Conservation (phyloP, 2,888 invertebrate genomes). For the Rambutsinella grinnellia region DNA sequence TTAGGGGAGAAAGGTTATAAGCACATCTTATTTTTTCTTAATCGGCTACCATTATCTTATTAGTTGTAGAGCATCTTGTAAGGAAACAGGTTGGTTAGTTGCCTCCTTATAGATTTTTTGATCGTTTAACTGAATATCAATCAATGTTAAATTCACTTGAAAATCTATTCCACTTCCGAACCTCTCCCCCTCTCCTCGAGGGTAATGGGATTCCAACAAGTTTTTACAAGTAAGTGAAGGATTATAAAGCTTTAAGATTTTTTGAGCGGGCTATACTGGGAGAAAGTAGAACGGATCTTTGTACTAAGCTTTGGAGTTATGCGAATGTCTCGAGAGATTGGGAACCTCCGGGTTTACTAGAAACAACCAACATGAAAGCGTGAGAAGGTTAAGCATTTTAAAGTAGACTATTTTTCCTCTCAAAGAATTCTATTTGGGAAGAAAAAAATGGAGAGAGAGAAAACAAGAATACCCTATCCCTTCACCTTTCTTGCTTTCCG, state of each 20-base stretch:
- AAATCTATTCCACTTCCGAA: constrained; percentile 24
- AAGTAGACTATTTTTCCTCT: not conserved
- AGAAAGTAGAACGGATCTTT: not conserved
- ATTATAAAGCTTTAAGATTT: not conserved
- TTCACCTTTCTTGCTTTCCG: not conserved
- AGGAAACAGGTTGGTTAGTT: no score
- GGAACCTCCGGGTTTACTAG: not conserved
- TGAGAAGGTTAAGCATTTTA: not conserved
- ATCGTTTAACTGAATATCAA: constrained; percentile 40
- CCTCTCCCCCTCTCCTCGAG: not conserved
- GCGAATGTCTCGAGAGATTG: not conserved
- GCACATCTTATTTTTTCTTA: not conserved
- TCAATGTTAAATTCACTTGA: constrained; percentile 53
- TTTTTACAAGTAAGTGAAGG: constrained; percentile 6
- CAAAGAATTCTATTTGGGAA: not conserved
- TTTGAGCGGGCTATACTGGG: not conserved
- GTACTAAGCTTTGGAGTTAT: not conserved
- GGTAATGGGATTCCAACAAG: constrained; percentile 27
- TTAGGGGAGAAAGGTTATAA: not conserved
- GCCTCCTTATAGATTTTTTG: constrained; percentile 27
- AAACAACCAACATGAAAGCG: not conserved
- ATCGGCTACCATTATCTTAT: not conserved
- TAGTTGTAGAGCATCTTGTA: not conserved
- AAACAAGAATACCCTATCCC: constrained; percentile 18
- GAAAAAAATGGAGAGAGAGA: constrained; percentile 3